Percentiles rank a stretch among this genome's conserved stretches.
phyloP scores from a whole-genome alignment of 53 echinoderm and acorn worm genomes.

The Hippasteria phrygiana region DNA sequence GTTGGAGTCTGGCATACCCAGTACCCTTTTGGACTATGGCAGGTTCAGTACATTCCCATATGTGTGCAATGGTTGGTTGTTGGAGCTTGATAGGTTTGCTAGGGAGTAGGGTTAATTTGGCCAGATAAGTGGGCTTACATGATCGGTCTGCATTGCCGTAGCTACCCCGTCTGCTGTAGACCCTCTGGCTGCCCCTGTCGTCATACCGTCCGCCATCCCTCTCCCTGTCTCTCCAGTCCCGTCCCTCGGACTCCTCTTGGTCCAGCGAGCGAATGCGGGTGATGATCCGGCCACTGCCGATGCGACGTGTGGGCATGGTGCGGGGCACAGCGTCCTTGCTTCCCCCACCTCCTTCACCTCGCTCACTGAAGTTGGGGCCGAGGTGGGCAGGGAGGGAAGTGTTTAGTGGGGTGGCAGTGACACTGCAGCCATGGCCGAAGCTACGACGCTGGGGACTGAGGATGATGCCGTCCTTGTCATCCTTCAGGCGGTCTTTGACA shows the following conservation, averaged over 20 bases:
- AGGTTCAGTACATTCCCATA: no score
- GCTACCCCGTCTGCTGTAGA: constrained; percentile 35
- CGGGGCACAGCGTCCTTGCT: constrained; percentile 67
- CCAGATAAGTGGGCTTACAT: no score
- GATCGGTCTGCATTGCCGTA: constrained; percentile 50
- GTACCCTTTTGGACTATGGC: no score
- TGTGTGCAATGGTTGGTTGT: no score
- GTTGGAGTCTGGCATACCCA: no score
- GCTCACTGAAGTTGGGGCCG: constrained; percentile 60
- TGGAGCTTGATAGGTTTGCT: no score
- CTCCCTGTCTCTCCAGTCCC: constrained; percentile 40
- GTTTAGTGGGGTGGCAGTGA: constrained; percentile 65
- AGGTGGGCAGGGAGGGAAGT: constrained; percentile 57
- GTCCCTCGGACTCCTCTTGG: constrained; percentile 63
- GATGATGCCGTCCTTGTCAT: constrained; percentile 95
- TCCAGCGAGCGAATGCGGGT: constrained; percentile 62
- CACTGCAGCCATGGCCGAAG: constrained; percentile 96
- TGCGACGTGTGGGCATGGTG: constrained; percentile 71
- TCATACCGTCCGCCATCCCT: constrained; percentile 44
- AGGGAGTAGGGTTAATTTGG: no score
- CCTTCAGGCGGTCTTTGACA: constrained; percentile 91
- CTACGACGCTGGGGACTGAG: constrained; percentile 98
- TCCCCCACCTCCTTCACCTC: constrained; percentile 45
- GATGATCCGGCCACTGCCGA: constrained; percentile 89
- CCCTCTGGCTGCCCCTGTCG: constrained; percentile 29